These are phyloP conservation scores for Frankliniella intonsa DNA, from an alignment of 2,888 invertebrate genomes.

Conservation along the genomic window DNA sequence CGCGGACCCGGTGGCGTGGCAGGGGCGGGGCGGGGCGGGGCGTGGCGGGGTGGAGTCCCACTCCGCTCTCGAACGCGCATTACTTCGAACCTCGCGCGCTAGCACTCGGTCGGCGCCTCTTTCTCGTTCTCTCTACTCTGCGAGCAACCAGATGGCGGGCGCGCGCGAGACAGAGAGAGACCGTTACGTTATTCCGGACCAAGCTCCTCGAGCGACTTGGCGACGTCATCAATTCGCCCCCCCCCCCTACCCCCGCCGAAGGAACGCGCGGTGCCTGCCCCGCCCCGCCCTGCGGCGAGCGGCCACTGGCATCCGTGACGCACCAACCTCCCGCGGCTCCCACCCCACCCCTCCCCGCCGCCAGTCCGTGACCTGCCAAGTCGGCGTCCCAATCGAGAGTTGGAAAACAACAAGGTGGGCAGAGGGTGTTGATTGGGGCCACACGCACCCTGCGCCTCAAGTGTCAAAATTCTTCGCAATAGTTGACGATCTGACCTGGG, in stretches of 20 bases:
- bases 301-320: constrained; percentile 8
- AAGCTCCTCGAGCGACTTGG: neutral
- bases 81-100: neutral
- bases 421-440: neutral
- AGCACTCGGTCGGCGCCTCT: neutral
- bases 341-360: neutral
- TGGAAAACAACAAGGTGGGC: neutral
- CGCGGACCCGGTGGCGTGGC: neutral
- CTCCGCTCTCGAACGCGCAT: neutral
- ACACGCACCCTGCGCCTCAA: neutral
- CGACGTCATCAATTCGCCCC: neutral
- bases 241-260: too few species aligned
- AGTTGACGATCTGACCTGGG: too few species aligned
- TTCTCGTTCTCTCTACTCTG: neutral
- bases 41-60: neutral
- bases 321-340: neutral
- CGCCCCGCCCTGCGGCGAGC: neutral
- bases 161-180: neutral
- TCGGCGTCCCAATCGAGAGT: neutral
- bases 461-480: too few species aligned
- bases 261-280: neutral
- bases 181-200: neutral
- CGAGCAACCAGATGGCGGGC: neutral
- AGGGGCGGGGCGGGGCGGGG: neutral
- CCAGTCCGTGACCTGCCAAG: neutral